phyloP scores from a whole-genome alignment of 2,113 vertebrate genomes.

The Ovibos moschatus region DNA sequence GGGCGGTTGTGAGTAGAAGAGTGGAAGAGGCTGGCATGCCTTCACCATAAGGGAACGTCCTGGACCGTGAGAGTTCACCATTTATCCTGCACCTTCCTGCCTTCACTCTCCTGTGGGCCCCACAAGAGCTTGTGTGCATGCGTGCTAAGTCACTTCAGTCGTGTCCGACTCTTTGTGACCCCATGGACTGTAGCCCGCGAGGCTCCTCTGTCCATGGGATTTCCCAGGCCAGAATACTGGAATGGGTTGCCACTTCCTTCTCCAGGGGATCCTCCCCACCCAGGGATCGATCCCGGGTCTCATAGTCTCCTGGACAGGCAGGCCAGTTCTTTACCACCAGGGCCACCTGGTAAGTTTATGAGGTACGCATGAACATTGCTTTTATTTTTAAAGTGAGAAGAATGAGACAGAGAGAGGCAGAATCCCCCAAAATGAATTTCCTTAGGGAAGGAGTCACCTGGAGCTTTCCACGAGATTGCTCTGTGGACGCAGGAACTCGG shows the following conservation, averaged over 20 bases:
- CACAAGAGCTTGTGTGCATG: neutral
- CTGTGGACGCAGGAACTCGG: fast-evolving
- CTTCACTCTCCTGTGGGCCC: too few species aligned
- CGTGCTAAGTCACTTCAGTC: neutral
- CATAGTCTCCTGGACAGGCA: neutral
- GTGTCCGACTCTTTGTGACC: neutral
- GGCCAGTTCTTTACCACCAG: neutral
- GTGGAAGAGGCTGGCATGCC: neutral
- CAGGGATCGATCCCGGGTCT: neutral
- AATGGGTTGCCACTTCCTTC: neutral
- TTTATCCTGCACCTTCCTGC: neutral
- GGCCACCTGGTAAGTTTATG: neutral
- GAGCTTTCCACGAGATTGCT: neutral
- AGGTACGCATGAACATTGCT: neutral
- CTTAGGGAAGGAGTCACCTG: fast-evolving
- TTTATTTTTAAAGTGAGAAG: neutral
- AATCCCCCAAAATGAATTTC: neutral
- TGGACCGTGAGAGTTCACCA: fast-evolving
- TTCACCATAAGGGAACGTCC: fast-evolving
- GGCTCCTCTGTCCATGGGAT: neutral
- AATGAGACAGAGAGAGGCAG: neutral
- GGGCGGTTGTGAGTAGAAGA: neutral
- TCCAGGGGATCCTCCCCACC: neutral
- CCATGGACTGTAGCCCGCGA: fast-evolving
- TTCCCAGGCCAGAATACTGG: neutral